Evolutionary conservation across 2,888 invertebrate species (phyloP), one percentile per base, ranked within the genome.

Genomic region (Tachina lurida): DNA sequence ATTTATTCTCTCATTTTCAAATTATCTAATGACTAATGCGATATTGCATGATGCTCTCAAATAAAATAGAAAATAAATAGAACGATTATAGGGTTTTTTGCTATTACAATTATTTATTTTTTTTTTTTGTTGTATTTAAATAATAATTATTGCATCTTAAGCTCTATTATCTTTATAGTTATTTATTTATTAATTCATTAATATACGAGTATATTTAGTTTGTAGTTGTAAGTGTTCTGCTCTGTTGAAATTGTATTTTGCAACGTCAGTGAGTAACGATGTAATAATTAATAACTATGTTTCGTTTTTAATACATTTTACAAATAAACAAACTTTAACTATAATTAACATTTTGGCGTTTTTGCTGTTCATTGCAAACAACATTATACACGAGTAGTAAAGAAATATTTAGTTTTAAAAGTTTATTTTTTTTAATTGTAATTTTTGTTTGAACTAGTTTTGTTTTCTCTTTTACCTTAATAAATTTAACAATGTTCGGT

Each of bases 251-350:
- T 49, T 65, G 15, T 58, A 58, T 68, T 68, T 84, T 70, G 62
- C 75, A 79, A 70, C 56, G 60, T 79, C 84, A 74, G 74, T 84
- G 62, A 47, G 47, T 74, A 84, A 84, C 84, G 74, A 84, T 84
- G 49, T 70, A 70, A 84, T 84, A 71, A 84, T 79, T 84, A 79
- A 84, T 62, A 78, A 75, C 79, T 13, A 68, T 70, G 45, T 65
- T 65, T 54, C 43, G 52, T 73, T 77, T 77, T 65, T 19, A 63
- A 39, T 45, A 12, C 43, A 43, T 67, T 74, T 60, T 31, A 10
- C 58, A 65, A 56, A 79, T 65, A 56, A 47, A 56, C 47, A 49
- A 47, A 65, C 17, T 65, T 65, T 31, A 67, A 45, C 19, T 70
- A 58, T 63, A 77, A 76, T 70, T 68, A 68, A 54, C 60, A 39